Percentiles rank a stretch among this genome's conserved stretches.
phyloP scores from a whole-genome alignment of 35 echinoderm and acorn worm genomes.

The Anneissia japonica region DNA sequence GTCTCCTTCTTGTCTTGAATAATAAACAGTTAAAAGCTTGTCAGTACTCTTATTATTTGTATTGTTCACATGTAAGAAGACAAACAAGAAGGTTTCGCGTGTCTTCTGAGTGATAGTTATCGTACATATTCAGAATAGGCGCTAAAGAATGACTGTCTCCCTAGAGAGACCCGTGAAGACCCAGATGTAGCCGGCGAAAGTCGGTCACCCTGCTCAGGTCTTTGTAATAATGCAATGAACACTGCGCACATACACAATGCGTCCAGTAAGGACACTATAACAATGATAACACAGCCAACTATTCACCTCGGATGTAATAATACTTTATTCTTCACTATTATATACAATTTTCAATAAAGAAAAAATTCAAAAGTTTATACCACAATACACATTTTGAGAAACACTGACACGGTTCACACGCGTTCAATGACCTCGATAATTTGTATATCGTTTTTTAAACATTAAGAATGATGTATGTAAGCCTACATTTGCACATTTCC shows the following conservation, averaged over 20 bases:
- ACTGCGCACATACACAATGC: neutral
- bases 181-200: neutral
- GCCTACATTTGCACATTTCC: neutral
- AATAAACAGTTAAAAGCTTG: neutral
- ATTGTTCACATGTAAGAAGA: neutral
- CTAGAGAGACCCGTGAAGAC: neutral
- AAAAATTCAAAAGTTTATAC: neutral
- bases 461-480: neutral
- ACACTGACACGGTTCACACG: neutral
- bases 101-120: neutral
- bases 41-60: neutral
- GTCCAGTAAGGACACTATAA: neutral
- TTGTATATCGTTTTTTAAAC: no score
- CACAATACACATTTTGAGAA: neutral
- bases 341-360: neutral
- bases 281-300: neutral
- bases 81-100: neutral
- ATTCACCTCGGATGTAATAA: neutral
- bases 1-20: neutral
- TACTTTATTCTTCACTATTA: constrained; percentile 2
- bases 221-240: neutral
- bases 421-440: neutral
- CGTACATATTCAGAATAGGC: neutral
- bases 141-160: neutral
- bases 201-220: neutral